Evolutionary conservation across 2,797 vertebrate genomes (phyloP), one percentile per base, ranked within the genome.

Genomic region (Karalla daura): DNA sequence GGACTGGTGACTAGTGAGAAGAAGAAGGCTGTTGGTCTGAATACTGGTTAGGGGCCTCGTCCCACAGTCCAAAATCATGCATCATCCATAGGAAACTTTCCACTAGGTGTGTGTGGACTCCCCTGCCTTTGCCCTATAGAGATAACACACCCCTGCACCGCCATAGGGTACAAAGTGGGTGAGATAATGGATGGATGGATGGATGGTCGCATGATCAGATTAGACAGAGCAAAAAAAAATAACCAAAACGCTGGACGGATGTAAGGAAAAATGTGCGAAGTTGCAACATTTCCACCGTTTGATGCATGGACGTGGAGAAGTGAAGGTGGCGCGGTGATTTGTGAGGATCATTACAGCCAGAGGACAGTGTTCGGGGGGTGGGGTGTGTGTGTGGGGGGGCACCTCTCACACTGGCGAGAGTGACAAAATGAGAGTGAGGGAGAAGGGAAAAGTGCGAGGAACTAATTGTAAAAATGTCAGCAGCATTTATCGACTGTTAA

Each of bases 401-500:
- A 74, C 77, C 78, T 84, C 53, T 71, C 85, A 72, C 79, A 85
- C 87, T 64, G 63, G 60, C 25, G n/a, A 47, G 66, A 62, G 78
- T 53, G 74, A 74, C 73, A 69, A 53, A 71, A 76, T 75, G 60
- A 46, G 55, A 53, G 76, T 40, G 39, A 71, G 78, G 75, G 60
- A 46, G 55, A 53, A 78, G 41, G 39, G 37, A 36, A 46, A 53
- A 62, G 75, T 60, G 81, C 63, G 76, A 81, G 64, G 50, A 74
- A 63, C 51, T 71, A 43, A 78, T 71, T 75, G 80, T 66, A 72
- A 87, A 86, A 86, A 68, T 79, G 77, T 66, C 72, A 70, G 72
- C 67, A 41, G 67, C 68, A 60, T 86, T 91, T 85, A 82, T 62
- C 73, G 41, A 39, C 65, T 55, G 76, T 74, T 77, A 59, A 78